phyloP scores from a whole-genome alignment of 35 echinoderm and acorn worm species.

The Acanthaster planci region DNA sequence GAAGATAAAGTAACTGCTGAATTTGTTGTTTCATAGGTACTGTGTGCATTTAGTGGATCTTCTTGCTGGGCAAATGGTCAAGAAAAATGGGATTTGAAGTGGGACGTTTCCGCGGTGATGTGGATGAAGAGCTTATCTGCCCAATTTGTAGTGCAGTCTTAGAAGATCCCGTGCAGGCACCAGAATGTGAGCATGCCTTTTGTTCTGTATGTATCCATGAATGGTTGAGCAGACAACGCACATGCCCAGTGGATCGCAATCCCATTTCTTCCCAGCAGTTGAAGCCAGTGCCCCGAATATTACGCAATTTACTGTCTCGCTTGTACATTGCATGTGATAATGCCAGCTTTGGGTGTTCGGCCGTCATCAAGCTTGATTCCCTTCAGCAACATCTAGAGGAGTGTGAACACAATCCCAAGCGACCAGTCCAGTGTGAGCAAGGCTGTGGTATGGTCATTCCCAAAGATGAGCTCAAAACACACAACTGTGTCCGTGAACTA shows the following conservation, averaged over 20 bases:
- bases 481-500: constrained; percentile 93
- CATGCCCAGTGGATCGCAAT: constrained; percentile 93
- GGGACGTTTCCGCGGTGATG: constrained; percentile 87
- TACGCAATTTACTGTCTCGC: constrained; percentile 84
- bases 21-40: no score
- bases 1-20: no score
- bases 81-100: constrained; percentile 92
- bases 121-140: constrained; percentile 97
- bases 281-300: constrained; percentile 92
- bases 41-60: no score
- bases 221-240: constrained; percentile 84
- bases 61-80: not conserved
- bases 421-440: constrained; percentile 83
- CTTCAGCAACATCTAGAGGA: constrained; percentile 83
- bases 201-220: constrained; percentile 89
- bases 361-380: constrained; percentile 80
- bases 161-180: constrained; percentile 89
- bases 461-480: constrained; percentile 89
- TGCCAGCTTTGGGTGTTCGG: constrained; percentile 74
- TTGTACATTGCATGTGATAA: constrained; percentile 92
- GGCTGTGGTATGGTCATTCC: constrained; percentile 97
- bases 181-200: constrained; percentile 98
- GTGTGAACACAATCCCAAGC: constrained; percentile 94
- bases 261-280: constrained; percentile 81
- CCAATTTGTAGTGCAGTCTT: constrained; percentile 94